phyloP scores from a whole-genome alignment of 2,113 vertebrate species.

The Garra rufa region DNA sequence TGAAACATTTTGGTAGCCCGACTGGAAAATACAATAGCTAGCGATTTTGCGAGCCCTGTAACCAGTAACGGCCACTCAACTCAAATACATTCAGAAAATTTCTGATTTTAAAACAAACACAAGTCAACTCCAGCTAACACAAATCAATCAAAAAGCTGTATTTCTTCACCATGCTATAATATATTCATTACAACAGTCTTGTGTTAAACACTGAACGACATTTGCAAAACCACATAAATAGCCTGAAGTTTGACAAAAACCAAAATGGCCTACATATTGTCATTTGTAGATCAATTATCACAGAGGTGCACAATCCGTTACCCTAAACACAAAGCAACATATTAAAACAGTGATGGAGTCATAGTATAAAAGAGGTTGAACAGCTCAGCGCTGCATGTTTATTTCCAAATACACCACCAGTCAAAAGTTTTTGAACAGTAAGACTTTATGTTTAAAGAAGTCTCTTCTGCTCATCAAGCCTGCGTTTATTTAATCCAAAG shows the following conservation, averaged over 20 bases:
- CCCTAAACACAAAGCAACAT: neutral
- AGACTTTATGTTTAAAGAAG: too few species aligned
- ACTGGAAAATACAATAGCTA: too few species aligned
- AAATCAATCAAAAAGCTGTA: neutral
- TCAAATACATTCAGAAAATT: constrained; percentile 57
- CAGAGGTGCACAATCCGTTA: neutral
- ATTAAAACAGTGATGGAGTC: too few species aligned
- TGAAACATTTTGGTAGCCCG: too few species aligned
- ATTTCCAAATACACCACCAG: too few species aligned
- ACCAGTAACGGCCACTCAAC: constrained; percentile 66
- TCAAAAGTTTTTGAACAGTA: too few species aligned
- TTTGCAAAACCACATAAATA: neutral
- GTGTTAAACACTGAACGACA: neutral
- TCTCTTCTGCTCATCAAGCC: too few species aligned
- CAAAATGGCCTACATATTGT: neutral
- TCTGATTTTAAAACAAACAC: constrained; percentile 9
- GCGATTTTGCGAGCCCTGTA: too few species aligned
- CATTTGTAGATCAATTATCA: neutral
- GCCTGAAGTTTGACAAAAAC: neutral
- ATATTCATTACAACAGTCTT: neutral
- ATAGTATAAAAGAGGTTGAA: too few species aligned
- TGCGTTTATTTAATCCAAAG: too few species aligned
- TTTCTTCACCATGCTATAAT: neutral
- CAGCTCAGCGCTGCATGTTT: too few species aligned
- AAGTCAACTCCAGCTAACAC: neutral